phyloP scores from a whole-genome alignment of 2,888 invertebrate species.

The Anthophora plumipes region DNA sequence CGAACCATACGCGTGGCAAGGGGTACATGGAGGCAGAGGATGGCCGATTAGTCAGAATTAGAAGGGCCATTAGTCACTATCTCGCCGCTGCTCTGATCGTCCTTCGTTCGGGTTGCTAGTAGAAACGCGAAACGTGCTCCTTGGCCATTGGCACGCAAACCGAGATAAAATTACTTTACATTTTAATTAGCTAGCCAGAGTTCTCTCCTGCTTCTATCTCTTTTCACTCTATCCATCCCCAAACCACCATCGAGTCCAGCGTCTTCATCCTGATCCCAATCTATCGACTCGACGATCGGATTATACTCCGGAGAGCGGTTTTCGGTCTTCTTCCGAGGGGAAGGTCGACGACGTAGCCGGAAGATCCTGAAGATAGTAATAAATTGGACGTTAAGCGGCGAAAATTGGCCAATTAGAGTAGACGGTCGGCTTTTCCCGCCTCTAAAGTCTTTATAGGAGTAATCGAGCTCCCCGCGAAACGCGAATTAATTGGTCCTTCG shows the following conservation, averaged over 20 bases:
- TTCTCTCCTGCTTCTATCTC: slow-evolving; percentile 19
- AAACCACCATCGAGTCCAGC: slow-evolving; percentile 23
- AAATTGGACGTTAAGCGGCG: slow-evolving; percentile 82
- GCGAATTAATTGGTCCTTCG: slow-evolving; percentile 78
- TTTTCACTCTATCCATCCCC: slow-evolving; percentile 25
- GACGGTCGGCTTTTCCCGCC: slow-evolving; percentile 77
- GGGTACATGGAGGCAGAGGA: slow-evolving; percentile 21
- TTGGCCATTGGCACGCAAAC: slow-evolving; percentile 51
- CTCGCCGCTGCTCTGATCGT: slow-evolving; percentile 34
- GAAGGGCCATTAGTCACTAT: slow-evolving; percentile 76
- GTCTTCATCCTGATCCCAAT: slow-evolving; percentile 58
- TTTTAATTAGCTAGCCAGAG: slow-evolving; percentile 75
- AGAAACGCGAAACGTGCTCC: slow-evolving; percentile 44
- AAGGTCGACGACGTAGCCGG: slow-evolving; percentile 53
- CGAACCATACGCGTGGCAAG: slow-evolving; percentile 30
- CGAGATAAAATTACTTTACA: slow-evolving; percentile 66
- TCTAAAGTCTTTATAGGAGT: slow-evolving; percentile 77
- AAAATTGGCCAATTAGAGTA: slow-evolving; percentile 82
- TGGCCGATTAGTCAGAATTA: slow-evolving; percentile 76
- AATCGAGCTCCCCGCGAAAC: slow-evolving; percentile 76
- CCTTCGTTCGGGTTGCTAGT: background rate
- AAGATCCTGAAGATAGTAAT: slow-evolving; percentile 78
- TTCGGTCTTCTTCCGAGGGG: slow-evolving; percentile 61
- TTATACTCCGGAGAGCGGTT: slow-evolving; percentile 74
- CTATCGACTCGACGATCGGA: slow-evolving; percentile 75